Evolutionary conservation across 2,797 vertebrate species (phyloP).

Genomic region (Oryzias sinensis): DNA sequence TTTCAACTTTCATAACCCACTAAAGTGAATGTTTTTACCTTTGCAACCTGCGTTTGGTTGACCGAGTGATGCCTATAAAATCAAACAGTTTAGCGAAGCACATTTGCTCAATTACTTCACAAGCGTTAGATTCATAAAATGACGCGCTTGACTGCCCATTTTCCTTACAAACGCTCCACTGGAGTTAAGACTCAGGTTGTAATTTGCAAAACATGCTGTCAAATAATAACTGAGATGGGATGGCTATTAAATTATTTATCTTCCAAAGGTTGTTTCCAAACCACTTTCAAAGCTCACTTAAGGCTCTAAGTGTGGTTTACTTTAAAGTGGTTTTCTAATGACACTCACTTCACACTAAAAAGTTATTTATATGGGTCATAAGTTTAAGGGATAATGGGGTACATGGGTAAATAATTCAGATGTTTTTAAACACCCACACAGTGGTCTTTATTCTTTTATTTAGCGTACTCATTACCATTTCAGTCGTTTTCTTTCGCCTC

Average conservation of each 20-base stretch:
- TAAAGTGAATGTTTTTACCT: conserved; percentile 19
- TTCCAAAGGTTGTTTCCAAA: conserved; percentile 23
- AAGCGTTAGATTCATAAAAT: conserved; percentile 9
- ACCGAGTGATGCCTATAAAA: conserved; percentile 10
- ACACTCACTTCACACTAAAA: conserved; percentile 24
- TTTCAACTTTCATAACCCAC: conserved; percentile 20
- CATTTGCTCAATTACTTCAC: conserved; percentile 15
- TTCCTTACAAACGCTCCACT: conserved; percentile 7
- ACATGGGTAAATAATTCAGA: conserved; percentile 11
- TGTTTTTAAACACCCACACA: conserved; percentile 15
- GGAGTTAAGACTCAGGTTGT: conserved; percentile 13
- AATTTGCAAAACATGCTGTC: conserved; percentile 12
- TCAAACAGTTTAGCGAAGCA: conserved; percentile 7
- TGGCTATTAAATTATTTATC: conserved; percentile 32
- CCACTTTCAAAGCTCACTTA: conserved; percentile 34
- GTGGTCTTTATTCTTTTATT: background rate
- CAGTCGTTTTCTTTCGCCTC: background rate
- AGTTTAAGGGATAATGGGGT: conserved; percentile 3
- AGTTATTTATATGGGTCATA: conserved; percentile 37
- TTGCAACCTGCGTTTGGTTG: conserved; percentile 18
- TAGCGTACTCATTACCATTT: conserved; percentile 2
- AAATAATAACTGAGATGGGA: conserved; percentile 23
- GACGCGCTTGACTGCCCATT: conserved; percentile 17
- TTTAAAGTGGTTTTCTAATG: conserved; percentile 39
- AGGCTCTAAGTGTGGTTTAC: conserved; percentile 16